Conservation (phyloP, 1,140 invertebrate genomes). For the Brachionus asplanchnoidis region DNA sequence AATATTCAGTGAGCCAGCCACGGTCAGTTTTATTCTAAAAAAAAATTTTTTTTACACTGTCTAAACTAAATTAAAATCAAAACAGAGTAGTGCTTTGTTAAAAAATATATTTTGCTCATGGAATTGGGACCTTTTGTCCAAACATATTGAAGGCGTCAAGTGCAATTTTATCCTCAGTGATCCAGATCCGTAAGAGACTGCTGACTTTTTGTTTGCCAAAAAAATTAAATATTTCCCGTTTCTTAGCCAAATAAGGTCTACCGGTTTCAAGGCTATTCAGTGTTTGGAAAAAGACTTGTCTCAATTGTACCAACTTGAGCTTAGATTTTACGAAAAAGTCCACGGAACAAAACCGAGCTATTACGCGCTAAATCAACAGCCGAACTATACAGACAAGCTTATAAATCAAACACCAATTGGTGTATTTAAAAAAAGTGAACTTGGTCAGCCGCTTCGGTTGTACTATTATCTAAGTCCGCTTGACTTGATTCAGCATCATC, state of each 20-base stretch:
- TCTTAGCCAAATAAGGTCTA: neutral
- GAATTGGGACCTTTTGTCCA: conserved; percentile 24
- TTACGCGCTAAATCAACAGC: neutral
- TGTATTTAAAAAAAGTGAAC: conserved; percentile 20
- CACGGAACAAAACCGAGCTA: neutral
- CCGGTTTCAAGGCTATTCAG: neutral
- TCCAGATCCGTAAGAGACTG: neutral
- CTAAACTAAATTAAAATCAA: neutral
- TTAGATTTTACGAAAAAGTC: neutral
- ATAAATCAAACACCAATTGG: conserved; percentile 26
- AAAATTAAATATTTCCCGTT: neutral
- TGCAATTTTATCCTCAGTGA: neutral
- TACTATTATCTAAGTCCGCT: conserved; percentile 35
- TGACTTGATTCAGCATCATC: conserved; percentile 18
- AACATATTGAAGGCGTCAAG: conserved; percentile 5
- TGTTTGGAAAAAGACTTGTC: conserved; percentile 22
- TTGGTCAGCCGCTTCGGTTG: neutral
- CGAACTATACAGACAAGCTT: neutral
- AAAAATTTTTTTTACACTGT: neutral
- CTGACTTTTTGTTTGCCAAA: neutral
- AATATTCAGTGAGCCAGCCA: conserved; percentile 9
- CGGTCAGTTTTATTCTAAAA: neutral
- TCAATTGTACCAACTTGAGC: neutral
- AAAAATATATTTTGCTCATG: conserved; percentile 31
- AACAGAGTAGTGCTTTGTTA: conserved; percentile 12